Base-by-base conservation (phyloP, 64 coral and sea anemone genomes). In the Actinia equina region DNA sequence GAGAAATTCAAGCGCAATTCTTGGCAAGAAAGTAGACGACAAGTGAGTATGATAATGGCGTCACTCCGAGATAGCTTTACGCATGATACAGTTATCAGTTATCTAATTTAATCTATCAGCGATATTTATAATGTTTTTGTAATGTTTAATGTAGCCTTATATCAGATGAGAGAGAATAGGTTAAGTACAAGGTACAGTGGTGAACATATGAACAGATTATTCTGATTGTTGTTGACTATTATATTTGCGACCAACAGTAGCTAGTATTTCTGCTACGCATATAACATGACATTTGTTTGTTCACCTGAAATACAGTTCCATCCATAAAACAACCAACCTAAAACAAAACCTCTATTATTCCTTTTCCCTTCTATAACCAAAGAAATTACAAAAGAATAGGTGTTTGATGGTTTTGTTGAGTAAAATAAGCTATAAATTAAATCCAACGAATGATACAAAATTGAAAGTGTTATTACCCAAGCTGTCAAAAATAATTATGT, bases 1-100 rank as follows among this genome's bases (percentile, higher is more conserved):
- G 91, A 92, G 62, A 99, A 95, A 93, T 92, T 99, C 45, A 99
- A 99, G 82, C 88, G 97, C 52, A 95, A 92, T 91, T 99, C 97
- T 57, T 99, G 97, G 97, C 97, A 99, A 82, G 97, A 99, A 83
- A 95, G 93, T 52, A 82, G 97, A 22, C 88, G 91, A 69, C 97
- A 99, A 93, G 97, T 95, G 71, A 64, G n/a, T 44, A 82, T 49
- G 45, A 63, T 20, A 19, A 74, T 74, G 13, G 13, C 0, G 25
- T 74, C 12, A 30, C 22, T 71, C 65, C 19, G 69, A 26, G 23
- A 2, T 30, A 15, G 69, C 20, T 23, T n/a, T 25, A 69, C 63
- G 5, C 63, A 74, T 74, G 8, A 13, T 41, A n/a, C 23, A 74
- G 41, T 30, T 8, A 41, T 74, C 41, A 74, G 23, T 65, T 65